Conservation (phyloP, 2,113 vertebrate genomes). For the Myotis davidii region DNA sequence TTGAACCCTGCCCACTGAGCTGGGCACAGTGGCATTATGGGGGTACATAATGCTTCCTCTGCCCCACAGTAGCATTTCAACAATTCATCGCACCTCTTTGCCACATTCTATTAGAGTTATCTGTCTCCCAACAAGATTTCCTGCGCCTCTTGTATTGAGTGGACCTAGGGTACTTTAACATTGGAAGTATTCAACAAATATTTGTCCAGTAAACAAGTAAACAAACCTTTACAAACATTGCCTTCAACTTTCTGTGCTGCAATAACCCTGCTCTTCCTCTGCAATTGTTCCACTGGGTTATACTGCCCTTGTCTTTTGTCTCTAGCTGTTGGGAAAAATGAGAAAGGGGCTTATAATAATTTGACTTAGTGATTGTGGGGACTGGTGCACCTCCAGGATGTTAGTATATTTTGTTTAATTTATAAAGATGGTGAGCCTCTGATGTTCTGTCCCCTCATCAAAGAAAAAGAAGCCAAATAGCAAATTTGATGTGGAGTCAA, state of each 20-base stretch:
- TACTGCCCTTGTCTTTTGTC: not conserved
- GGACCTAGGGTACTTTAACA: not conserved
- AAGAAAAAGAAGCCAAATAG: not conserved
- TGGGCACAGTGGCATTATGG: no score
- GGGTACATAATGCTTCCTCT: no score
- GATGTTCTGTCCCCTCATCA: not conserved
- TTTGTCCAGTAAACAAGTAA: not conserved
- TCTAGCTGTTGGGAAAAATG: not conserved
- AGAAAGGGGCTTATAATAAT: not conserved
- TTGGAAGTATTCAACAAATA: not conserved
- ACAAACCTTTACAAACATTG: not conserved
- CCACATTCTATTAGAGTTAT: not conserved
- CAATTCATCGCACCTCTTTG: not conserved
- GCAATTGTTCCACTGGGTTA: not conserved
- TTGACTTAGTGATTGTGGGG: not conserved
- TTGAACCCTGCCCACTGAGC: not conserved
- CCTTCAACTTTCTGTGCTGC: not conserved
- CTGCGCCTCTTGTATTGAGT: not conserved
- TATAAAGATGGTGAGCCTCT: not conserved
- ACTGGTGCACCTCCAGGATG: not conserved
- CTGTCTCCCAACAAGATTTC: not conserved
- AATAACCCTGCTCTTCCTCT: not conserved
- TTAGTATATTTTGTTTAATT: slow-evolving; percentile 12
- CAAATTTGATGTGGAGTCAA: not conserved
- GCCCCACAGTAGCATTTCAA: not conserved